A percentile compares a stretch with the other conserved stretches of the same genome.
phyloP scores from a whole-genome alignment of 2,888 invertebrate genomes.

The Perithous albicinctus region DNA sequence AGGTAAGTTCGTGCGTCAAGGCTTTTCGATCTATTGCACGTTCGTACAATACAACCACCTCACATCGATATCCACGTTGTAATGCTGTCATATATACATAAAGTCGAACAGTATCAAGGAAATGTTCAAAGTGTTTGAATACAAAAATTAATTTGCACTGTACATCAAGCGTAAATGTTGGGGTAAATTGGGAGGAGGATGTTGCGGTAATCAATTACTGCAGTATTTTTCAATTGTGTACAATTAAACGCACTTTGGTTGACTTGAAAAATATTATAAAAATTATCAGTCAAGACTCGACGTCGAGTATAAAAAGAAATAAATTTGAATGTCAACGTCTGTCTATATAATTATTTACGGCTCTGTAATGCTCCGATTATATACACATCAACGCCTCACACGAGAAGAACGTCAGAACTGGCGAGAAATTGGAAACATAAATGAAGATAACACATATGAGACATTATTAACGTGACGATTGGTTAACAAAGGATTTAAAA shows the following conservation, averaged over 20 bases:
- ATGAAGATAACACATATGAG: not conserved
- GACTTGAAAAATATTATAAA: too few species aligned
- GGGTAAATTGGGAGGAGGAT: not conserved
- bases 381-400: not conserved
- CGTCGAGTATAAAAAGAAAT: too few species aligned
- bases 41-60: slow-evolving; percentile 45
- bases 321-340: too few species aligned
- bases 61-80: slow-evolving; percentile 41
- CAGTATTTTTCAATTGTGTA: not conserved
- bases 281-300: too few species aligned
- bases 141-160: not conserved
- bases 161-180: not conserved
- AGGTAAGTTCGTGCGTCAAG: slow-evolving; percentile 76
- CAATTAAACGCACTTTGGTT: too few species aligned
- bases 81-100: not conserved
- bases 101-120: not conserved
- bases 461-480: slow-evolving; percentile 8
- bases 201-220: not conserved
- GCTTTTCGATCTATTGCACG: slow-evolving; percentile 76
- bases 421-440: not conserved
- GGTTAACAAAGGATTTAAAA: slow-evolving; percentile 26
- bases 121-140: too few species aligned
- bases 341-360: too few species aligned
- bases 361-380: not conserved
- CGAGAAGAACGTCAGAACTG: not conserved